Evolutionary conservation across 2,797 vertebrate genomes (phyloP).

Genomic region (Amblyopsis hoosieri): DNA sequence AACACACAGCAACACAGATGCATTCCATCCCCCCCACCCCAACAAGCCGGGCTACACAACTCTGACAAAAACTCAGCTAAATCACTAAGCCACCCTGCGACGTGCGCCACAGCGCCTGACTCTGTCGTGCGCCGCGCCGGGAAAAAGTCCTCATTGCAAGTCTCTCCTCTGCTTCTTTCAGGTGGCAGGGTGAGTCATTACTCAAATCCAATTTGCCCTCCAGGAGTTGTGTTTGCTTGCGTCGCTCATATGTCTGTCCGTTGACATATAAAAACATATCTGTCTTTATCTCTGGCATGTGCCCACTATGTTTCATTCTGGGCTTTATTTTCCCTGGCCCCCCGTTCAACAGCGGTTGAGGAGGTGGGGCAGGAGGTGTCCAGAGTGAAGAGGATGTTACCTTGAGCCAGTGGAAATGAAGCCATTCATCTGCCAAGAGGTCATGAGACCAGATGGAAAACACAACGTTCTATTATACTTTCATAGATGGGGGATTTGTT

Average conservation of each 20-base stretch:
- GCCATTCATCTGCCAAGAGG: constrained; percentile 70
- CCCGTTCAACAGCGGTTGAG: constrained; percentile 42
- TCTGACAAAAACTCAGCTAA: constrained; percentile 56
- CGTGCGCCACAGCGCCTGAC: constrained; percentile 42
- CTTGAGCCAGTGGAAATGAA: constrained; percentile 76
- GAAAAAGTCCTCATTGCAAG: constrained; percentile 55
- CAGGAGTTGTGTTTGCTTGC: constrained; percentile 55
- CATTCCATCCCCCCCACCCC: constrained; percentile 18
- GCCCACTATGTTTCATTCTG: constrained; percentile 42
- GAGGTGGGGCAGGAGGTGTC: constrained; percentile 14
- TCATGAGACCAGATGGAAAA: constrained; percentile 60
- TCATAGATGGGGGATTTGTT: constrained; percentile 30
- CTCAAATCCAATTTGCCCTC: constrained; percentile 73
- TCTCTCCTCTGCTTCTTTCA: constrained; percentile 42
- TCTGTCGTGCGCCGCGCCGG: constrained; percentile 38
- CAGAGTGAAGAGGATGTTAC: constrained; percentile 65
- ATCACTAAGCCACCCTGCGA: constrained; percentile 56
- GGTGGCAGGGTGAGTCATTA: constrained; percentile 67
- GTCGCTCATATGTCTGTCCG: constrained; percentile 65
- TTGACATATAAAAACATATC: constrained; percentile 55
- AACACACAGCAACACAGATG: constrained; percentile 20
- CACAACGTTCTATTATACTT: constrained; percentile 50
- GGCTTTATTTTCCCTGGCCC: constrained; percentile 19
- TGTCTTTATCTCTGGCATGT: constrained; percentile 54
- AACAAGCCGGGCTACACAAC: constrained; percentile 34